phyloP scores from a whole-genome alignment of 2,888 invertebrate species.

The Aradus depressus region DNA sequence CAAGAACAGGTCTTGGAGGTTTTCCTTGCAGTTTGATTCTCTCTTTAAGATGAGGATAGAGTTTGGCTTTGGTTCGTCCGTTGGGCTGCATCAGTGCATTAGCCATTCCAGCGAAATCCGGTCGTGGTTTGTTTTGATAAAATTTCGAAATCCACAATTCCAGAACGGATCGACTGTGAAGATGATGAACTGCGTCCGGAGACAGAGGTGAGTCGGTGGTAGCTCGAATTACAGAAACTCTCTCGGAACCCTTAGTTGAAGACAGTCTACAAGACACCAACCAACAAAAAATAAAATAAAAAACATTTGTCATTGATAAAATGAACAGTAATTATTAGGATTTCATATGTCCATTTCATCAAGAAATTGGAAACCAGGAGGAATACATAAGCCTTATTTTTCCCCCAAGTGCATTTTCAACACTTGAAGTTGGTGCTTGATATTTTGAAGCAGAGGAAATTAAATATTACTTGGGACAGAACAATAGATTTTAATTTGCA shows the following conservation, averaged over 20 bases:
- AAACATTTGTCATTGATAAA: neutral
- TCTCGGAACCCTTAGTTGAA: constrained; percentile 29
- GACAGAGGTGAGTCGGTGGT: constrained; percentile 80
- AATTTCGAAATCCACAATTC: constrained; percentile 28
- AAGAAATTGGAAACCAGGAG: too few relatives aligned
- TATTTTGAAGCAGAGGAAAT: too few relatives aligned
- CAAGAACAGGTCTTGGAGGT: constrained; percentile 14
- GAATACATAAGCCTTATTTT: too few relatives aligned
- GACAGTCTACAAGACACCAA: constrained; percentile 25
- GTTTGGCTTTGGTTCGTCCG: constrained; percentile 50
- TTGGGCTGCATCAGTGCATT: constrained; percentile 35
- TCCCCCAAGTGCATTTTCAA: too few relatives aligned
- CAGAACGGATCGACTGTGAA: constrained; percentile 21
- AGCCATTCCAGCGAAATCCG: constrained; percentile 49
- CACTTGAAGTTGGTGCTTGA: too few relatives aligned
- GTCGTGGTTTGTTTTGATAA: constrained; percentile 33
- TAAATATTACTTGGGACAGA: too few relatives aligned
- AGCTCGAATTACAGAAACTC: constrained; percentile 52
- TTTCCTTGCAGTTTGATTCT: constrained; percentile 9
- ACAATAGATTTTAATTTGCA: too few relatives aligned
- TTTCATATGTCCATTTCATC: too few relatives aligned
- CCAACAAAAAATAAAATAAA: neutral
- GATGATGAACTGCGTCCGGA: constrained; percentile 18
- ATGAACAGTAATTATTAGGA: neutral
- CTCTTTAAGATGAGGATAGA: constrained; percentile 60